These are phyloP conservation scores for Dipodomys merriami DNA, from an alignment of 2,113 vertebrate species.

Conservation along the genomic window DNA sequence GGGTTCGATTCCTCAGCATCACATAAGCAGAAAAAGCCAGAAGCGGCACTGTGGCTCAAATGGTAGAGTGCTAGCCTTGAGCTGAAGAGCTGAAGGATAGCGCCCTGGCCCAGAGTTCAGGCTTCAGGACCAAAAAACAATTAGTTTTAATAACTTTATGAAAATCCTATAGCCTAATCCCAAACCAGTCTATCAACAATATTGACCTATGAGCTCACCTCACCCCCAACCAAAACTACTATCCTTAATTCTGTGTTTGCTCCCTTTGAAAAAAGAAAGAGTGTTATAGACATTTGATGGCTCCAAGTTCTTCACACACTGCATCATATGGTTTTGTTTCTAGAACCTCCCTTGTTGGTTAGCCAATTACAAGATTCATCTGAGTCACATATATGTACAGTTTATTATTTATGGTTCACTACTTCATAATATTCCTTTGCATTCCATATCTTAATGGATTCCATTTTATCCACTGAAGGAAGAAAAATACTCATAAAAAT, in stretches of 20 bases:
- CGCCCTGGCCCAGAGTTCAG: no score
- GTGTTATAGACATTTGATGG: not conserved
- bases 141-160: not conserved
- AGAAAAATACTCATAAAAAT: not conserved
- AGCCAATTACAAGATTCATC: not conserved
- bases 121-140: no score
- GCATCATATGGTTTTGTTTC: not conserved
- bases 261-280: not conserved
- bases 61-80: no score
- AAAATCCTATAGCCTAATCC: not conserved
- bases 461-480: conserved; percentile 1
- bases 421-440: not conserved
- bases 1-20: no score
- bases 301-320: not conserved
- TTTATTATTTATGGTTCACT: conserved; percentile 12
- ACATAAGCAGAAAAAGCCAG: no score
- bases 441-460: not conserved
- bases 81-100: no score
- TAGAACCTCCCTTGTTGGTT: not conserved
- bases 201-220: not conserved
- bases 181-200: not conserved
- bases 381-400: not conserved
- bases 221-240: not conserved
- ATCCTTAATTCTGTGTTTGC: not conserved
- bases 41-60: no score